A percentile compares a stretch with the other conserved stretches of the same genome.
Conservation (phyloP, 2,888 invertebrate species). For the Drosophila prolongata region DNA sequence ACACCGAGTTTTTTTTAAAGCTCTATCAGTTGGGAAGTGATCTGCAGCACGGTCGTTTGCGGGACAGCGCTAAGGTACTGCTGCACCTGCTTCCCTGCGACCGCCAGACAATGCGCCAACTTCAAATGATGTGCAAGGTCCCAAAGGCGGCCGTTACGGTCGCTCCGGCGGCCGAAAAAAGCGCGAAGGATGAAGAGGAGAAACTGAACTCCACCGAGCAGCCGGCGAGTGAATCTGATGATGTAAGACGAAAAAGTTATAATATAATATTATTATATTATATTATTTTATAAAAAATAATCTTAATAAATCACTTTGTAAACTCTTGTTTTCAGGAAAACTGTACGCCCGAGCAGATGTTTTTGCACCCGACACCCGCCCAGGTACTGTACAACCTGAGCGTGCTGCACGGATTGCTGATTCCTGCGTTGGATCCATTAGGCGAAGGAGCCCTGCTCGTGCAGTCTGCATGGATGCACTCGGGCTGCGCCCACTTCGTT, state of each 20-base stretch:
- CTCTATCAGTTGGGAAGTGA: slow-evolving; percentile 95
- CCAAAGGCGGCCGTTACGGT: slow-evolving; percentile 51
- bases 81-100: slow-evolving; percentile 84
- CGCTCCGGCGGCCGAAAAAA: slow-evolving; percentile 15
- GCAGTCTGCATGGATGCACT: slow-evolving; percentile 87
- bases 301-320: background rate
- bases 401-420: slow-evolving; percentile 94
- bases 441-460: slow-evolving; percentile 88
- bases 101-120: slow-evolving; percentile 84
- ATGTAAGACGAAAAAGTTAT: slow-evolving; percentile 46
- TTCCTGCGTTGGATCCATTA: slow-evolving; percentile 94
- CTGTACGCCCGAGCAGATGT: slow-evolving; percentile 87
- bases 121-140: slow-evolving; percentile 83
- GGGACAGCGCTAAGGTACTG: slow-evolving; percentile 88
- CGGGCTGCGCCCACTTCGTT: slow-evolving; percentile 87
- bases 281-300: too few species aligned
- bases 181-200: slow-evolving; percentile 56
- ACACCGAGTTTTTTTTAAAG: slow-evolving; percentile 92
- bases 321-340: slow-evolving; percentile 55
- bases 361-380: slow-evolving; percentile 90
- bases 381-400: slow-evolving; percentile 91
- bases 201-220: slow-evolving; percentile 45
- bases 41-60: slow-evolving; percentile 90
- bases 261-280: too few species aligned
- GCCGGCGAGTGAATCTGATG: slow-evolving; percentile 39